Evolutionary conservation across 2,797 vertebrate genomes (phyloP).

Genomic region (Clarias platycephalus): DNA sequence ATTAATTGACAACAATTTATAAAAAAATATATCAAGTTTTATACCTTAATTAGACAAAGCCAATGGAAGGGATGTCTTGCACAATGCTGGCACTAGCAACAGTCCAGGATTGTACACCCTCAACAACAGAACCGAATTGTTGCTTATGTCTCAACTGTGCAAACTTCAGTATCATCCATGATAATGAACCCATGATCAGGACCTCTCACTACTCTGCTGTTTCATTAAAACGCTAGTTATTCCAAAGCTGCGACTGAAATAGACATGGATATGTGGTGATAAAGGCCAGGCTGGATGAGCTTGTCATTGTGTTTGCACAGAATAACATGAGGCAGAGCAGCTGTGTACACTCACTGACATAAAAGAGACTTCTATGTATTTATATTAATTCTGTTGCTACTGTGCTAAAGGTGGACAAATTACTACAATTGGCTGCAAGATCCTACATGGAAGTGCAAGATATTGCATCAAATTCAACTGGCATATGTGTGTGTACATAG

Average conservation of each 20-base stretch:
- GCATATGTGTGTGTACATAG: neutral
- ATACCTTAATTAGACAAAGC: neutral
- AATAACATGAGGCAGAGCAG: constrained; percentile 65
- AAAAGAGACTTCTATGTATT: constrained; percentile 56
- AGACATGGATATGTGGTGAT: constrained; percentile 55
- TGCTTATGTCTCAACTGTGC: neutral
- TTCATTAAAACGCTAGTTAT: constrained; percentile 48
- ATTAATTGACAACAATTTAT: neutral
- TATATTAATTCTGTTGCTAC: constrained; percentile 56
- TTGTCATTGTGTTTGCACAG: constrained; percentile 69
- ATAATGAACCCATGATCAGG: constrained; percentile 31
- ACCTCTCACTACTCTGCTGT: constrained; percentile 36
- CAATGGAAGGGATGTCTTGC: neutral
- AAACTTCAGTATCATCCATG: constrained; percentile 22
- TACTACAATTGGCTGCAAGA: neutral
- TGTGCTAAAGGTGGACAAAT: constrained; percentile 13
- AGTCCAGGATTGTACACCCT: neutral
- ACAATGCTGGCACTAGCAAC: constrained; percentile 9
- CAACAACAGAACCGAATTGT: neutral
- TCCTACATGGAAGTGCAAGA: neutral
- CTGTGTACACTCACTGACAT: constrained; percentile 71
- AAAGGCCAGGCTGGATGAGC: constrained; percentile 58
- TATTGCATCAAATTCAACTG: neutral
- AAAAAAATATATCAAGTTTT: neutral
- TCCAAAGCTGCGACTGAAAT: constrained; percentile 59